Evolutionary conservation across 2,888 invertebrate genomes (phyloP).

Genomic region (Drepana falcataria): DNA sequence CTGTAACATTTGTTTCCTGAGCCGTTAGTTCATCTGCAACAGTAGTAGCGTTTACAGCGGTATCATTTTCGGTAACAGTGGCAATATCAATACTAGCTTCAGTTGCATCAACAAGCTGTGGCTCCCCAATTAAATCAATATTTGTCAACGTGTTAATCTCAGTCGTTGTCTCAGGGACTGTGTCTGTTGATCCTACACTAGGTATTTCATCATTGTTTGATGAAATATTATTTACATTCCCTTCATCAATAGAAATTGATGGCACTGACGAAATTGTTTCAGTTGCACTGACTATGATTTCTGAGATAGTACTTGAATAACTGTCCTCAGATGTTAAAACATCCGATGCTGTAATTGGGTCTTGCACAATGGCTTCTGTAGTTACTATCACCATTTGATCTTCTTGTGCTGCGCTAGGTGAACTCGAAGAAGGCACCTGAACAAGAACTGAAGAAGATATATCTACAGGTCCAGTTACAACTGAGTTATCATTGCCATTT

Average conservation of each 20-base stretch:
- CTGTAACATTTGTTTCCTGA: conserved; percentile 3
- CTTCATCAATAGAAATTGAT: neutral
- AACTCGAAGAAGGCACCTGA: neutral
- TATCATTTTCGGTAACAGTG: neutral
- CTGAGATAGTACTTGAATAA: neutral
- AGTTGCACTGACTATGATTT: neutral
- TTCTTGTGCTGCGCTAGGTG: neutral
- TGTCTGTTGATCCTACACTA: neutral
- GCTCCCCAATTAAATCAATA: neutral
- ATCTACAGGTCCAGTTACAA: neutral
- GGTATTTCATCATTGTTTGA: neutral
- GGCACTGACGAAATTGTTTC: neutral
- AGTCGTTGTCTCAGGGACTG: neutral
- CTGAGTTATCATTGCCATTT: neutral
- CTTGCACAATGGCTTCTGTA: neutral
- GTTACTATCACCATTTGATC: neutral
- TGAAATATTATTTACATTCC: neutral
- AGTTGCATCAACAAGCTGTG: neutral
- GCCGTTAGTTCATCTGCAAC: neutral
- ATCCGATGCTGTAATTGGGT: neutral
- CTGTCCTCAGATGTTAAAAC: neutral
- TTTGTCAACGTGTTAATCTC: too few relatives aligned
- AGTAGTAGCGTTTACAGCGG: conserved; percentile 1
- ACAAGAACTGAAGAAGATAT: neutral
- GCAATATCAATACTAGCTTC: neutral